These are phyloP conservation scores for Cromileptes altivelis DNA, from an alignment of 2,113 vertebrate genomes.

Conservation along the genomic window DNA sequence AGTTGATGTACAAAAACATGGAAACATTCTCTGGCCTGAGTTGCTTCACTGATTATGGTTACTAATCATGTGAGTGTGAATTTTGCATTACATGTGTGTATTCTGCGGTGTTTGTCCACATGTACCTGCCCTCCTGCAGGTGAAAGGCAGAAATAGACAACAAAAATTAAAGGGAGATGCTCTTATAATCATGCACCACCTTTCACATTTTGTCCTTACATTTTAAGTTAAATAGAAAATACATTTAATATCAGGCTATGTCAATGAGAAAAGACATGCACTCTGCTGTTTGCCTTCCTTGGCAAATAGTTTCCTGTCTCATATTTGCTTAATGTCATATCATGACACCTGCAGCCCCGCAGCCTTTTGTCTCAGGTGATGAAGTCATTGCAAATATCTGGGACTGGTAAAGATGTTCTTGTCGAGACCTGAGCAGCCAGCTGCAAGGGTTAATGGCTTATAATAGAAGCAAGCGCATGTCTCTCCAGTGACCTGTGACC, in stretches of 20 bases:
- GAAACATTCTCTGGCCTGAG: no score
- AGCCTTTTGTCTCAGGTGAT: neutral
- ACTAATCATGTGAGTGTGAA: no score
- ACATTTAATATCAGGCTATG: no score
- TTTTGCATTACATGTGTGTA: neutral
- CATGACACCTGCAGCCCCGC: conserved; percentile 21
- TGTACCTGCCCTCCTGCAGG: no score
- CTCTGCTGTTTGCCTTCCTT: conserved; percentile 6
- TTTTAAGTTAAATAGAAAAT: neutral
- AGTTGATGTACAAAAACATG: no score
- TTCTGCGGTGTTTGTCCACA: neutral
- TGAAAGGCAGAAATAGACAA: neutral
- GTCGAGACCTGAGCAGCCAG: conserved; percentile 2
- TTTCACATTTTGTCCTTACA: neutral
- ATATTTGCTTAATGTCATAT: neutral
- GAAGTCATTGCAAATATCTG: neutral
- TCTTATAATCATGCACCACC: neutral
- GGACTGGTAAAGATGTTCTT: conserved; percentile 6
- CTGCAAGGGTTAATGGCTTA: conserved; percentile 44
- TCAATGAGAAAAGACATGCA: neutral
- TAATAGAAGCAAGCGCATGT: conserved; percentile 29
- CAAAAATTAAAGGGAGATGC: neutral
- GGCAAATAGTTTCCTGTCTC: neutral
- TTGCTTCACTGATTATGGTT: no score
- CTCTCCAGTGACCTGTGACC: conserved; percentile 51